Percentiles rank a stretch among this genome's conserved stretches.
These are phyloP conservation scores for Laterallus jamaicensis DNA, from an alignment of 2,113 vertebrate species.

Conservation along the genomic window DNA sequence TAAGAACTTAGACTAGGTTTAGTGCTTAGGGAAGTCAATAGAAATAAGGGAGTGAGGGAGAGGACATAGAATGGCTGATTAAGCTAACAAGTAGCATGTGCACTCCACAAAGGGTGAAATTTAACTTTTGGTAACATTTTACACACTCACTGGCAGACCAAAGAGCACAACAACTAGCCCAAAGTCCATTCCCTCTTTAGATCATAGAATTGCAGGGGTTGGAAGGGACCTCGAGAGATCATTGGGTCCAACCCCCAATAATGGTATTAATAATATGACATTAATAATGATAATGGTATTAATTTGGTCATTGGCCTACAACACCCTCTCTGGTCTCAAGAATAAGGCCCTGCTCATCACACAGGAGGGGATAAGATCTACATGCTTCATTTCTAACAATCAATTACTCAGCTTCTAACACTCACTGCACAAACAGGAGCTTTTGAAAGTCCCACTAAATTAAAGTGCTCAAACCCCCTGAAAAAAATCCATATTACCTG, in stretches of 20 bases:
- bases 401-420: neutral
- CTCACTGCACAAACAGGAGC: neutral
- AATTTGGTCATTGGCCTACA: neutral
- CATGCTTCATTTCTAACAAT: neutral
- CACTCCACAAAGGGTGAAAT: neutral
- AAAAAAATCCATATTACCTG: neutral
- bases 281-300: neutral
- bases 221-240: no score
- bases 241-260: no score
- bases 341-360: neutral
- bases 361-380: neutral
- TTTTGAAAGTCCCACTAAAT: neutral
- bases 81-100: neutral
- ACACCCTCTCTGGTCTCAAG: neutral
- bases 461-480: neutral
- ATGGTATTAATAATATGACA: no score
- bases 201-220: neutral
- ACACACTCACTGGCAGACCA: neutral
- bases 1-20: neutral
- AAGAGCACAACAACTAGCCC: neutral
- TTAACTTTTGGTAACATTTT: slow-evolving; percentile 20
- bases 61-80: neutral
- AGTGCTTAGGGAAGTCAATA: neutral
- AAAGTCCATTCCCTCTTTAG: neutral
- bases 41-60: neutral